Percentiles rank a stretch among this genome's conserved stretches.
Evolutionary conservation across 2,113 vertebrate genomes (phyloP).

Genomic region (Apteryx owenii): DNA sequence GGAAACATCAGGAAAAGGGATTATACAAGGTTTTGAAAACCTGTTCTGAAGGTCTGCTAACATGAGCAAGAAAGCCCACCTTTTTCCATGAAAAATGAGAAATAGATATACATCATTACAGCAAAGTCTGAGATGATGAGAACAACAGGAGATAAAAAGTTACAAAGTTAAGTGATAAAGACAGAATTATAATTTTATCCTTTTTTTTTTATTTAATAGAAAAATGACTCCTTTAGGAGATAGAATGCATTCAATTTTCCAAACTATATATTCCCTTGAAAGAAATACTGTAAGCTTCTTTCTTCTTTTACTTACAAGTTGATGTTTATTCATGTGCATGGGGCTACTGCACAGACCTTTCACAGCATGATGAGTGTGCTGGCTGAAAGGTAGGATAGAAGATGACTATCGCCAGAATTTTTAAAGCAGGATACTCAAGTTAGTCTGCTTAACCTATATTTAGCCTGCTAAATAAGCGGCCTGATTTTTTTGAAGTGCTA

Average conservation of each 20-base stretch:
- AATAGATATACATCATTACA: background rate
- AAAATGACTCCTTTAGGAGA: background rate
- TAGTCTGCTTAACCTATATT: slow-evolving; percentile 68
- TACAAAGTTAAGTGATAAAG: slow-evolving; percentile 1
- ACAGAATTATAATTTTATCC: background rate
- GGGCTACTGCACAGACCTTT: slow-evolving; percentile 41
- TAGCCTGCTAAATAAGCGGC: slow-evolving; percentile 55
- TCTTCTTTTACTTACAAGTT: background rate
- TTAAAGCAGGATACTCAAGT: slow-evolving; percentile 58
- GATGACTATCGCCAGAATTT: slow-evolving; percentile 48
- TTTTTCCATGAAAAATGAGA: slow-evolving; percentile 5
- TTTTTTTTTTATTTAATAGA: background rate
- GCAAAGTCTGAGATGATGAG: background rate
- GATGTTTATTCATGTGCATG: slow-evolving; percentile 60
- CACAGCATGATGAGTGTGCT: slow-evolving; percentile 36
- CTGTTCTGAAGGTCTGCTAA: background rate
- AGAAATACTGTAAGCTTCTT: slow-evolving; percentile 21
- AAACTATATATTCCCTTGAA: slow-evolving; percentile 30
- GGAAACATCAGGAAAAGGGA: slow-evolving; percentile 46
- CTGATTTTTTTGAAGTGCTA: slow-evolving; percentile 4
- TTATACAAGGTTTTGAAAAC: slow-evolving; percentile 36
- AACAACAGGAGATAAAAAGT: background rate
- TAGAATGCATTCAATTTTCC: slow-evolving; percentile 31
- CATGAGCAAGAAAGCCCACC: slow-evolving; percentile 6
- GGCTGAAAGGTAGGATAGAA: slow-evolving; percentile 60